A percentile compares a stretch with the other conserved stretches of the same genome.
Evolutionary conservation across 2,888 invertebrate species (phyloP).

Genomic region (Latrodectus hesperus): DNA sequence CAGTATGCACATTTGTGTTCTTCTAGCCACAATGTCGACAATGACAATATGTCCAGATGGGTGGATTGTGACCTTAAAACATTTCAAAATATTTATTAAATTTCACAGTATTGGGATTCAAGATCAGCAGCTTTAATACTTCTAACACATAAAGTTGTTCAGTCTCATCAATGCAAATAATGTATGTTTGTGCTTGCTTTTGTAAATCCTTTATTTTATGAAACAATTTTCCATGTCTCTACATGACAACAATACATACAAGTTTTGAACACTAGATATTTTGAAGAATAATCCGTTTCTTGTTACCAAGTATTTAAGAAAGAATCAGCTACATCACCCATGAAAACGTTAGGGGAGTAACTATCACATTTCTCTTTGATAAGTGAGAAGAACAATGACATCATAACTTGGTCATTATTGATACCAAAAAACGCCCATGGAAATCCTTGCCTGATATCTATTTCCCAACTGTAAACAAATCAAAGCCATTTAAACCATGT

Average conservation of each 20-base stretch:
- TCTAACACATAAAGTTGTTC: background rate
- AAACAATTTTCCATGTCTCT: slow-evolving; percentile 13
- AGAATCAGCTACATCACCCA: slow-evolving; percentile 49
- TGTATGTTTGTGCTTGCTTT: slow-evolving; percentile 12
- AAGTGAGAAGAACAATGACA: background rate
- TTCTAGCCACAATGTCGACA: slow-evolving; percentile 35
- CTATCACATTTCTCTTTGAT: background rate
- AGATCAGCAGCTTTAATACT: slow-evolving; percentile 3
- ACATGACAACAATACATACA: slow-evolving; percentile 7
- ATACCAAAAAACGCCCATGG: slow-evolving; percentile 26
- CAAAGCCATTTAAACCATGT: slow-evolving; percentile 46
- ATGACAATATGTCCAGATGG: slow-evolving; percentile 44
- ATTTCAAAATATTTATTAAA: slow-evolving; percentile 27
- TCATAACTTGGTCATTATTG: background rate
- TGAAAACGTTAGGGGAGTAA: slow-evolving; percentile 26
- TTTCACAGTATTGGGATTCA: slow-evolving; percentile 37
- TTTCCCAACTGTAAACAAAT: slow-evolving; percentile 24
- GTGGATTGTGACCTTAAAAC: slow-evolving; percentile 3
- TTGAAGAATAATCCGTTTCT: slow-evolving; percentile 16
- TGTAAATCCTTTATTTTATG: background rate
- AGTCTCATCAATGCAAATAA: background rate
- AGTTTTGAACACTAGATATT: slow-evolving; percentile 60
- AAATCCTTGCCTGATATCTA: slow-evolving; percentile 34
- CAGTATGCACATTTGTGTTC: slow-evolving; percentile 48
- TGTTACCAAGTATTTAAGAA: slow-evolving; percentile 60